Conservation (phyloP, 2,797 vertebrate genomes). For the Tolypeutes matacus region DNA sequence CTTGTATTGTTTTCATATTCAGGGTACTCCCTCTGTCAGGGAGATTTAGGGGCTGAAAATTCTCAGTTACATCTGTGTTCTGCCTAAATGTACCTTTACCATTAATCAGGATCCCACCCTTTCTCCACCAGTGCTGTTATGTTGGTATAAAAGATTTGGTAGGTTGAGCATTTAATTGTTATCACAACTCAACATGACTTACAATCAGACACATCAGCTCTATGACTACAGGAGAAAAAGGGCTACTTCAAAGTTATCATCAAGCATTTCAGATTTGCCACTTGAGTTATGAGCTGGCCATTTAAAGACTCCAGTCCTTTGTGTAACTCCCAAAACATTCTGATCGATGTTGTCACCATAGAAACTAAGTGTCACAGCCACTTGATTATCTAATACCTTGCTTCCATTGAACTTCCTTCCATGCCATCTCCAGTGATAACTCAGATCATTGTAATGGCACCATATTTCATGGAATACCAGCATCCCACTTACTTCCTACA, state of each 20-base stretch:
- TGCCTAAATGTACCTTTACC: neutral
- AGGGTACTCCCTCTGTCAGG: neutral
- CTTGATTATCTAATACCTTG: neutral
- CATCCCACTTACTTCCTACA: neutral
- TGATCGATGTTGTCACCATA: constrained; percentile 12
- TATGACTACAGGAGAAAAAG: neutral
- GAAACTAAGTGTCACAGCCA: constrained; percentile 25
- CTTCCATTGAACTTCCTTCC: constrained; percentile 11
- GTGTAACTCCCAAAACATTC: neutral
- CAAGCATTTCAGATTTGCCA: constrained; percentile 31
- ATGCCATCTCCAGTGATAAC: neutral
- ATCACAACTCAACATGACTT: neutral
- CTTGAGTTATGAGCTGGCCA: neutral
- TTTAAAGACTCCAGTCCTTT: constrained; percentile 9
- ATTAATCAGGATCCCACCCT: neutral
- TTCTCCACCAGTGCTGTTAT: neutral
- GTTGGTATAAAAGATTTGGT: neutral
- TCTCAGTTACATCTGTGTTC: neutral
- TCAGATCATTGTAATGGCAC: neutral
- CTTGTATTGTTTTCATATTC: neutral
- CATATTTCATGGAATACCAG: neutral
- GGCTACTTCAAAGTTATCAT: neutral
- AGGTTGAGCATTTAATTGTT: neutral
- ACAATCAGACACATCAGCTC: neutral
- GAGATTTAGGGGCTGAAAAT: neutral